Base-by-base conservation (phyloP, 1,140 invertebrate genomes). In the Drosophila tsacasi region DNA sequence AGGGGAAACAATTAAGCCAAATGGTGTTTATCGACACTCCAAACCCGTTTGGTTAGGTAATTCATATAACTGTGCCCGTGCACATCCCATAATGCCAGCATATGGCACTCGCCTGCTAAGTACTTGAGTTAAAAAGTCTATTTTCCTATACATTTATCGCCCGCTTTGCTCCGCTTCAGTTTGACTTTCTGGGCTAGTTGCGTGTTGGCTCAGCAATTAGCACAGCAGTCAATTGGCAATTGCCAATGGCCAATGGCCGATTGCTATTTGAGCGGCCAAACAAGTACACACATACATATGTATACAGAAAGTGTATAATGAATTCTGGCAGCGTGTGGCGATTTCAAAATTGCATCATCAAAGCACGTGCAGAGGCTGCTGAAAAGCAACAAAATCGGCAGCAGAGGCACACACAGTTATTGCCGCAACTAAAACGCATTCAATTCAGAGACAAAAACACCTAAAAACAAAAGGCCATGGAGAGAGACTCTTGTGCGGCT, bases 191-290 rank as follows among this genome's bases (percentile, higher is more conserved):
- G 65, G 66, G 52, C 25, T 19, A 40, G 68, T 49, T 82, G 83
- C 74, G 79, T 85, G 83, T 67, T 85, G 83, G 79, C 47, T 85
- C 71, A 68, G 78, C 83, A 83, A 85, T 85, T 84, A 81, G 57
- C 82, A 67, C 66, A 65, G 59, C 76, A 74, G 58, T 52, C 79
- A 59, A 52, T 62, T 69, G 71, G 19, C 72, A 66, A 66, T 49
- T 54, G 69, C 60, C 62, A 32, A 76, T 63, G 66, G 63, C 37
- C 73, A 67, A 63, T 72, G 66, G 78, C 54, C 44, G 57, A 50
- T 66, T 68, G 67, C 62, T 67, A 37, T 72, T 78, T 61, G 49
- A 67, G 73, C 40, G 42, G 49, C 27, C 63, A 68, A 77, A 62
- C 62, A 76, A 60, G 63, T 42, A n/a, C 42, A 23, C 50, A 44